A percentile compares a stretch with the other conserved stretches of the same genome.
phyloP scores from a whole-genome alignment of 2,797 vertebrate species.

The Craterocephalus amniculus region DNA sequence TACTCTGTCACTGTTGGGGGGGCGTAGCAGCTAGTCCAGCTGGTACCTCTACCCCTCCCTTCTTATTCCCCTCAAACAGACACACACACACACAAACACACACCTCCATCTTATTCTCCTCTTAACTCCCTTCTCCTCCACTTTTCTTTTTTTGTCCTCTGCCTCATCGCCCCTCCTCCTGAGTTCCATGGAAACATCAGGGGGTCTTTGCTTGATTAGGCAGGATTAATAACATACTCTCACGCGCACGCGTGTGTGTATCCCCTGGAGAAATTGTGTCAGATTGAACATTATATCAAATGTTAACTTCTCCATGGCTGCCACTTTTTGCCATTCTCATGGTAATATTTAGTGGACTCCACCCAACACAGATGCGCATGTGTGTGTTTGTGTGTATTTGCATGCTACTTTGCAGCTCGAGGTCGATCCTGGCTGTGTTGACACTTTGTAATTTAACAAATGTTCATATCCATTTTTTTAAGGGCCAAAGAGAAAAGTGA shows the following conservation, averaged over 20 bases:
- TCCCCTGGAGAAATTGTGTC: conserved; percentile 70
- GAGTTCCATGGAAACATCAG: conserved; percentile 61
- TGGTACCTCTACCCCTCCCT: conserved; percentile 56
- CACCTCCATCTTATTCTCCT: conserved; percentile 40
- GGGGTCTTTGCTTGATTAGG: conserved; percentile 82
- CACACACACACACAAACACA: conserved; percentile 10
- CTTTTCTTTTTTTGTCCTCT: conserved; percentile 45
- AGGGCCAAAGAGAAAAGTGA: background rate
- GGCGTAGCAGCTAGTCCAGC: conserved; percentile 69
- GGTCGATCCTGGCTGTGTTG: conserved; percentile 21
- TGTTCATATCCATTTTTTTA: conserved; percentile 19
- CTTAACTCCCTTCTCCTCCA: conserved; percentile 40
- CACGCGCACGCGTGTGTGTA: conserved; percentile 48
- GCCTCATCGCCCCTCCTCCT: conserved; percentile 50
- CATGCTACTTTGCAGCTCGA: conserved; percentile 22
- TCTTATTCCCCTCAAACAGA: background rate
- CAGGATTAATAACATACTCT: conserved; percentile 80
- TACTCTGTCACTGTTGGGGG: conserved; percentile 74
- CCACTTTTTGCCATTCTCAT: conserved; percentile 72
- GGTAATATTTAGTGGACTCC: conserved; percentile 67
- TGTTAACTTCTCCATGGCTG: conserved; percentile 71
- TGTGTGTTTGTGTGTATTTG: conserved; percentile 25
- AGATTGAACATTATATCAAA: conserved; percentile 72
- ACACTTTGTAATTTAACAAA: background rate
- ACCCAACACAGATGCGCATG: conserved; percentile 67